These are phyloP conservation scores for Dolichotis patagonum DNA, from an alignment of 2,113 vertebrate species.

Conservation along the genomic window DNA sequence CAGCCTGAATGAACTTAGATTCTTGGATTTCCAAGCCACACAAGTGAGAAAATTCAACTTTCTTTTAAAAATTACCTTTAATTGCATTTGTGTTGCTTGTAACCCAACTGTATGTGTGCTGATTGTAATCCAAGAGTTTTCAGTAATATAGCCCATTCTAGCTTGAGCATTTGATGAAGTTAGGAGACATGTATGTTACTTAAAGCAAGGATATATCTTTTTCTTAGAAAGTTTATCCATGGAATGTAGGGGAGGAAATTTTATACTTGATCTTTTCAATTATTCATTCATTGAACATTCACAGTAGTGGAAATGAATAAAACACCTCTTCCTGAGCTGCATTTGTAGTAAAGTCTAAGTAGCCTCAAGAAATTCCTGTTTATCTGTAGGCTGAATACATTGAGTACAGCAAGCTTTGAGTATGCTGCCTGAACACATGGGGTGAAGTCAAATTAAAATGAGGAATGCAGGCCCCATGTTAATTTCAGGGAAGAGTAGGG, in stretches of 20 bases:
- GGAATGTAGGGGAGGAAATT: not conserved
- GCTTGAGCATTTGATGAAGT: not conserved
- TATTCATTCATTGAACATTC: conserved; percentile 36
- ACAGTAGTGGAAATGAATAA: conserved; percentile 13
- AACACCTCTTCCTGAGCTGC: conserved; percentile 6
- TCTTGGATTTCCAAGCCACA: not conserved
- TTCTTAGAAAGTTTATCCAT: conserved; percentile 5
- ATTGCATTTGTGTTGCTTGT: not conserved
- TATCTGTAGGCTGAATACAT: not conserved
- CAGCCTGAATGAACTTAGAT: not conserved
- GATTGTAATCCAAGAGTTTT: not conserved
- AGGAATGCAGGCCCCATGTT: not conserved
- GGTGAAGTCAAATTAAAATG: not conserved
- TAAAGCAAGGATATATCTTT: not conserved
- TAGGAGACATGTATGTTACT: conserved; percentile 27
- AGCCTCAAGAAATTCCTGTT: conserved; percentile 25
- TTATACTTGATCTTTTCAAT: conserved; percentile 25
- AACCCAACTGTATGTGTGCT: not conserved
- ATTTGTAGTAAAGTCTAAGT: conserved; percentile 19
- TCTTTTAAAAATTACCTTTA: not conserved
- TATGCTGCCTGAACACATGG: not conserved
- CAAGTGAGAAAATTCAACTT: not conserved
- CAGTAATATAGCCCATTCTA: not conserved
- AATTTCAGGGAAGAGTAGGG: not conserved
- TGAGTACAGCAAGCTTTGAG: not conserved